phyloP scores from a whole-genome alignment of 92 coral and sea anemone species.

The Porites evermanni region DNA sequence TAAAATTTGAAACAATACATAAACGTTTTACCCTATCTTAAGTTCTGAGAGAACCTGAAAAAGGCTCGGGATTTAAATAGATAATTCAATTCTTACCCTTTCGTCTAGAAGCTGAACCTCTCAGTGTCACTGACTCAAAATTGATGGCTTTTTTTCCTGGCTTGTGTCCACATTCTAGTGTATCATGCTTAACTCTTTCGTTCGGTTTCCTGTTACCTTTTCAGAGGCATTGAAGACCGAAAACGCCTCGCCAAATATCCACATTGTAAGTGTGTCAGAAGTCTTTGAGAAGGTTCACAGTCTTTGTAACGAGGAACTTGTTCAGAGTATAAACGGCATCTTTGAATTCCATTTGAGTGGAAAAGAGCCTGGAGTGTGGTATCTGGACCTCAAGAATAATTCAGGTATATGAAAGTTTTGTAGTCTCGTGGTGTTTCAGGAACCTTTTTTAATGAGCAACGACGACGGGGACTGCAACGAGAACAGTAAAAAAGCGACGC shows the following conservation, averaged over 20 bases:
- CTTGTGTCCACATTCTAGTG: too few relatives aligned
- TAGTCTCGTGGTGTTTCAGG: background rate
- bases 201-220: slow-evolving; percentile 27
- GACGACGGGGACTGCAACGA: too few relatives aligned
- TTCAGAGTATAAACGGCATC: slow-evolving; percentile 74
- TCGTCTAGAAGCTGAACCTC: too few relatives aligned
- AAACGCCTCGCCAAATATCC: background rate
- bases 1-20: too few relatives aligned
- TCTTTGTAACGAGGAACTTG: slow-evolving; percentile 76
- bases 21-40: too few relatives aligned
- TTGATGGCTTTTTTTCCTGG: too few relatives aligned
- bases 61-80: too few relatives aligned
- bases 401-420: slow-evolving; percentile 52
- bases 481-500: too few relatives aligned
- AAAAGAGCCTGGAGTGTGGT: slow-evolving; percentile 86
- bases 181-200: background rate
- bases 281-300: slow-evolving; percentile 66
- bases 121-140: too few relatives aligned
- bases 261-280: slow-evolving; percentile 46
- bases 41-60: too few relatives aligned
- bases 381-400: slow-evolving; percentile 87
- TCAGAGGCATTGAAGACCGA: slow-evolving; percentile 7
- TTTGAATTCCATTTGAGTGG: slow-evolving; percentile 81
- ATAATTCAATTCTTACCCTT: too few relatives aligned
- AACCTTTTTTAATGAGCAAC: too few relatives aligned